Conservation (phyloP, 2,888 invertebrate species). For the Carpatolechia fugitivella region DNA sequence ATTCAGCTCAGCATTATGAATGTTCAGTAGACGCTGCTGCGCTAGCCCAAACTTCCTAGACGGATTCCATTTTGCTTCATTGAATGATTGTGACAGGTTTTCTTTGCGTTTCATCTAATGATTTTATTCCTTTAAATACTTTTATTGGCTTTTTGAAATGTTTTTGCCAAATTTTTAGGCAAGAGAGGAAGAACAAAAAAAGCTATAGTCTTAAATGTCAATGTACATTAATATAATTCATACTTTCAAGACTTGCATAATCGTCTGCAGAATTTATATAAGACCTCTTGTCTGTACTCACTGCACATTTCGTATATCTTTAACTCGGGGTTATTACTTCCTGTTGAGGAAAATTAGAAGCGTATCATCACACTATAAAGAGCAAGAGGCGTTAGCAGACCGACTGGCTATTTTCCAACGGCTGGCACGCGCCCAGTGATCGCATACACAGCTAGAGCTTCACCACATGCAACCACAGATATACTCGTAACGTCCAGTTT, state of each 20-base stretch:
- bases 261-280: too few relatives aligned
- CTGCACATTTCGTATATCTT: too few relatives aligned
- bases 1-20: neutral
- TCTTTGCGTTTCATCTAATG: too few relatives aligned
- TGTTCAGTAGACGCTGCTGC: neutral
- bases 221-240: neutral
- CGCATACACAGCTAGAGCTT: neutral
- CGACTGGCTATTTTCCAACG: slow-evolving; percentile 39
- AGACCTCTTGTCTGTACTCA: too few relatives aligned
- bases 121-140: too few relatives aligned
- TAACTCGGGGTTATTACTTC: too few relatives aligned
- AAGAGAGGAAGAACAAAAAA: too few relatives aligned
- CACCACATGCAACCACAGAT: slow-evolving; percentile 23
- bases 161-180: too few relatives aligned
- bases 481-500: too few relatives aligned
- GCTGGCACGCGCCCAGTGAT: slow-evolving; percentile 54
- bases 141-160: too few relatives aligned
- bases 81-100: too few relatives aligned
- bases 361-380: neutral
- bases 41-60: neutral
- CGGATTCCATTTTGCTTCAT: neutral
- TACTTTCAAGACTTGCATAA: neutral
- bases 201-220: too few relatives aligned
- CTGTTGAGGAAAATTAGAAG: neutral
- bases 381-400: neutral